phyloP scores from a whole-genome alignment of 2,113 vertebrate species.

The Chitala chitala region DNA sequence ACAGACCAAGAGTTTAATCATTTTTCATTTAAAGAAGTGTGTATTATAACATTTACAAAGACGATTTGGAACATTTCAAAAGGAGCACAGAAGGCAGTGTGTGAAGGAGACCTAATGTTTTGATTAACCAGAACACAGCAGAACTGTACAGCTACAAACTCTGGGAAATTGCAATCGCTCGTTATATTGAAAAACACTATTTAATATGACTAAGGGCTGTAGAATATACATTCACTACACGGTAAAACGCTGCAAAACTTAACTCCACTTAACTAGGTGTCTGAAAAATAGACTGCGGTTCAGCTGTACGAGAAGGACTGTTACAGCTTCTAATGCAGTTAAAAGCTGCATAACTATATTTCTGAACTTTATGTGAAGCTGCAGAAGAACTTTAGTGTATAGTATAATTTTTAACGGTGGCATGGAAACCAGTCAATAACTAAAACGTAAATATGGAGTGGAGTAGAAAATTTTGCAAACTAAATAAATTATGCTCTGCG shows the following conservation, averaged over 20 bases:
- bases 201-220: not conserved
- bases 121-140: not conserved
- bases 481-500: not conserved
- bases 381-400: slow-evolving; percentile 5
- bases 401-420: not conserved
- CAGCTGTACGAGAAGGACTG: not conserved
- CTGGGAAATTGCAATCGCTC: not conserved
- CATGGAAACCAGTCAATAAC: not conserved
- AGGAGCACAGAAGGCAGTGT: not conserved
- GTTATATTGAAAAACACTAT: not conserved
- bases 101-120: not conserved
- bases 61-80: slow-evolving; percentile 6
- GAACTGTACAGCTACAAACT: not conserved
- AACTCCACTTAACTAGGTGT: not conserved
- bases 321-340: not conserved
- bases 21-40: not conserved
- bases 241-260: not conserved
- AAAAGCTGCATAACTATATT: not conserved
- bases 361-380: too few species aligned
- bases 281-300: slow-evolving; percentile 7
- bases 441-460: not conserved
- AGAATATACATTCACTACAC: not conserved
- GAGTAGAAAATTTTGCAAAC: not conserved
- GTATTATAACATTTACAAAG: not conserved
- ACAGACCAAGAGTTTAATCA: not conserved